Percentiles rank a stretch among this genome's conserved stretches.
Conservation (phyloP, 92 coral and sea anemone species). For the Parazoanthus atlanticus region DNA sequence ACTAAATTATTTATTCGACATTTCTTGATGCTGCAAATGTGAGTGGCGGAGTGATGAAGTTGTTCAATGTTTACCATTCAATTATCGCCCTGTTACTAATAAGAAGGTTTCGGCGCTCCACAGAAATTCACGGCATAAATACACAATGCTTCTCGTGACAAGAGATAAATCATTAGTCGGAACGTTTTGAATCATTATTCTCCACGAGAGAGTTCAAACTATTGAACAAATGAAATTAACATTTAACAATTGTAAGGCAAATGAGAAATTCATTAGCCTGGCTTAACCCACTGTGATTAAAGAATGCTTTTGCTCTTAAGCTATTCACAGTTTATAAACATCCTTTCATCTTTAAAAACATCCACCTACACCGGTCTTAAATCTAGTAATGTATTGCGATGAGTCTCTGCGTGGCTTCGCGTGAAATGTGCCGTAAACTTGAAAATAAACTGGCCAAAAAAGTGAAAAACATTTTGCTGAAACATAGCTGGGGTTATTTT, state of each 20-base stretch:
- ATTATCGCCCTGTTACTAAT: constrained; percentile 1
- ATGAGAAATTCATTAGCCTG: constrained; percentile 22
- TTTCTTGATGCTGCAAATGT: constrained; percentile 9
- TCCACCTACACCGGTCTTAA: background rate
- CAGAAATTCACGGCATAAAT: background rate
- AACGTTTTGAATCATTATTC: background rate
- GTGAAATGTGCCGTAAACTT: background rate
- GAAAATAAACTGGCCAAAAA: background rate
- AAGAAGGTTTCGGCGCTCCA: background rate
- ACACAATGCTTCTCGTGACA: background rate
- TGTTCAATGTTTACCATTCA: constrained; percentile 31
- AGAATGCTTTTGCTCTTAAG: constrained; percentile 8
- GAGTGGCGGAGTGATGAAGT: constrained; percentile 16
- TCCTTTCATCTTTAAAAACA: background rate
- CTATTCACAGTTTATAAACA: constrained; percentile 17
- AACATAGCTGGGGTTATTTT: no score
- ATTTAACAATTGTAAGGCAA: constrained; percentile 23
- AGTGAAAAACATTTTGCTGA: background rate
- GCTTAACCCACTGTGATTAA: constrained; percentile 24
- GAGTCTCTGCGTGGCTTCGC: background rate
- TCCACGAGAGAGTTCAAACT: background rate
- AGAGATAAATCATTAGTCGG: background rate
- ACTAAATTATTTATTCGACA: background rate
- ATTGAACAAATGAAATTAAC: constrained; percentile 33
- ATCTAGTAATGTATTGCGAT: no score